Base-by-base conservation (phyloP, 2,797 vertebrate genomes). In the Labroides dimidiatus region DNA sequence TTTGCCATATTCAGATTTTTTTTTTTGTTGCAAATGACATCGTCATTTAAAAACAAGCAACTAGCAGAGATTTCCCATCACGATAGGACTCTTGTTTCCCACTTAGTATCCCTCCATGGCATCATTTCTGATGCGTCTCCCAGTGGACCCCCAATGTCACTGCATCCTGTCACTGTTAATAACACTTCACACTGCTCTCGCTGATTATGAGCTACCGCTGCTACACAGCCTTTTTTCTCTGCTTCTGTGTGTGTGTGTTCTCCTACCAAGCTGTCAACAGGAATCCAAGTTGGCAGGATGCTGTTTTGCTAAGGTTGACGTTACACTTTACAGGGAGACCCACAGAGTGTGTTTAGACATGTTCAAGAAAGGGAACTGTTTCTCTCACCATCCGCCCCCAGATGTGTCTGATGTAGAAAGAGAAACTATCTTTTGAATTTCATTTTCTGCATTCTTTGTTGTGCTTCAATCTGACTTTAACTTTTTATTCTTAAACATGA, bases 151-250 rank as follows among this genome's bases (percentile, higher is more conserved):
- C 71, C 52, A 52, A 66, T 52, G 44, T 85, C 87, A 88, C 78
- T 73, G 78, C 86, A 86, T 73, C 74, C 85, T 89, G 89, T 89
- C 87, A 86, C 71, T 79, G 77, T 84, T 87, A 76, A 88, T 89
- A 85, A 88, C 39, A 58, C 75, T 74, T 72, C 77, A 81, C 73
- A 64, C 43, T 56, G 69, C 60, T 71, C 43, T 69, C 69, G 63
- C 72, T 85, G 81, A 81, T 83, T 82, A 78, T 61, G 61, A 77
- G 77, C 68, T 85, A 79, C 62, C 77, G 62, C 80, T 66, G 75
- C 79, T 81, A 79, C 61, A 75, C 17, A 74, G 63, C 54, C 60
- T 7, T 42, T 7, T 42, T 72, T 66, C 52, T 39, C 30, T 9
- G 30, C 8, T 4, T 33, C 30, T 52, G 56, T 12, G 11, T 20